These are phyloP conservation scores for Pluvialis apricaria DNA, from an alignment of 2,113 vertebrate genomes.

Conservation along the genomic window DNA sequence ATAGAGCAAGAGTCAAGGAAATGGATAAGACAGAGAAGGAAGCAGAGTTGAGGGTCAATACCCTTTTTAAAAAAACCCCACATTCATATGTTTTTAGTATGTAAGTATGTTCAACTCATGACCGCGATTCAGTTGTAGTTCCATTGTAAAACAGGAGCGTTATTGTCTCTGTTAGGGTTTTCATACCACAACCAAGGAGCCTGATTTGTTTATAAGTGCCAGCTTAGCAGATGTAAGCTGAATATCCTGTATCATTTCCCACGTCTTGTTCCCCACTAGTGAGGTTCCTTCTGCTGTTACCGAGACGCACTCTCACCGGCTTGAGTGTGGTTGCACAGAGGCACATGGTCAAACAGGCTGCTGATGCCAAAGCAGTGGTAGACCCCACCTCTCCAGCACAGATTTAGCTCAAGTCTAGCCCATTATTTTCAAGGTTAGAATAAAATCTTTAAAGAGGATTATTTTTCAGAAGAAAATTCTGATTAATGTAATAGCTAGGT, in stretches of 20 bases:
- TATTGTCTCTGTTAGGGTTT: not conserved
- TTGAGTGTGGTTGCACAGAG: not conserved
- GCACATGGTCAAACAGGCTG: not conserved
- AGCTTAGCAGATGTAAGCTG: not conserved
- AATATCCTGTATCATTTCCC: not conserved
- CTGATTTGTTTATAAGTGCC: not conserved
- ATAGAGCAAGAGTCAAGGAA: not conserved
- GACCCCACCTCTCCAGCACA: not conserved
- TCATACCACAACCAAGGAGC: not conserved
- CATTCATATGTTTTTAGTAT: not conserved
- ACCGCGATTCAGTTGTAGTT: not conserved
- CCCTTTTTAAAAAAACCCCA: not conserved
- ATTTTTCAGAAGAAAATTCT: not conserved
- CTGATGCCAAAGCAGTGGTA: fast-evolving
- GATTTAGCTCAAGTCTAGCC: not conserved
- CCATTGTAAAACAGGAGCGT: not conserved
- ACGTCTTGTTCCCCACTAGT: not conserved
- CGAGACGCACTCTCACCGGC: not conserved
- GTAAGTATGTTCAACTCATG: not conserved
- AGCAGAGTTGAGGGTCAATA: not conserved
- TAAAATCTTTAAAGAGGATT: not conserved
- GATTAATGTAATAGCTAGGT: not conserved
- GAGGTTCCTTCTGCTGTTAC: not conserved
- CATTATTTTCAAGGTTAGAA: not conserved
- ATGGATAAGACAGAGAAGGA: not conserved